phyloP scores from a whole-genome alignment of 2,113 vertebrate species.

The Cichladusa arquata region DNA sequence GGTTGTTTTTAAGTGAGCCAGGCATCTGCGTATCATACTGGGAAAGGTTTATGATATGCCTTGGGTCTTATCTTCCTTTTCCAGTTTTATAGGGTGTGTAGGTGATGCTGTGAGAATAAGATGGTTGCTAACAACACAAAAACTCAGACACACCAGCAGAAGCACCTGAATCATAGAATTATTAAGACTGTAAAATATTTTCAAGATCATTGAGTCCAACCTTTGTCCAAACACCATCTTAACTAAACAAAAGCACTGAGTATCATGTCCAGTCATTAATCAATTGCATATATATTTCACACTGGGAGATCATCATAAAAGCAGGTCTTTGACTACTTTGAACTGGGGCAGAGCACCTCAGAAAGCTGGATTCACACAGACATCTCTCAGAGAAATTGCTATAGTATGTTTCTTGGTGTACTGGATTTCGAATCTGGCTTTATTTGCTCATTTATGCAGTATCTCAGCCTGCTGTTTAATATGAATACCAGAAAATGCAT shows the following conservation, averaged over 20 bases:
- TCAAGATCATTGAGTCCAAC: not conserved
- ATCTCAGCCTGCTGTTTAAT: not conserved
- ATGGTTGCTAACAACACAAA: not conserved
- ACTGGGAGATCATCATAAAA: not conserved
- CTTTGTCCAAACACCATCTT: not conserved
- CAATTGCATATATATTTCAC: not conserved
- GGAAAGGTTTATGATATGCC: not conserved
- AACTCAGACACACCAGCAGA: not conserved
- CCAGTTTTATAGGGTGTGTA: not conserved
- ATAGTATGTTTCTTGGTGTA: not conserved
- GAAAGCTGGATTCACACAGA: not conserved
- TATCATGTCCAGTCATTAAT: accelerated
- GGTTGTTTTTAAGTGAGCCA: not conserved
- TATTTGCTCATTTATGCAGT: not conserved
- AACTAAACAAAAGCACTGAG: not conserved
- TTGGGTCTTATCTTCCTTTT: not conserved
- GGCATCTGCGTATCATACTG: not conserved
- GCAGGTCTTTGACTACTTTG: not conserved
- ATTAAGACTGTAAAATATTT: not conserved
- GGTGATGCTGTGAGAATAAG: not conserved
- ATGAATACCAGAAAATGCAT: not conserved
- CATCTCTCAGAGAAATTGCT: not conserved
- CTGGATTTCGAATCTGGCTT: not conserved
- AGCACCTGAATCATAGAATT: not conserved
- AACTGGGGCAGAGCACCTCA: not conserved